Percentiles rank a stretch among this genome's conserved stretches.
Evolutionary conservation across 2,797 vertebrate genomes (phyloP).

Genomic region (Lepilemur septentrionalis): DNA sequence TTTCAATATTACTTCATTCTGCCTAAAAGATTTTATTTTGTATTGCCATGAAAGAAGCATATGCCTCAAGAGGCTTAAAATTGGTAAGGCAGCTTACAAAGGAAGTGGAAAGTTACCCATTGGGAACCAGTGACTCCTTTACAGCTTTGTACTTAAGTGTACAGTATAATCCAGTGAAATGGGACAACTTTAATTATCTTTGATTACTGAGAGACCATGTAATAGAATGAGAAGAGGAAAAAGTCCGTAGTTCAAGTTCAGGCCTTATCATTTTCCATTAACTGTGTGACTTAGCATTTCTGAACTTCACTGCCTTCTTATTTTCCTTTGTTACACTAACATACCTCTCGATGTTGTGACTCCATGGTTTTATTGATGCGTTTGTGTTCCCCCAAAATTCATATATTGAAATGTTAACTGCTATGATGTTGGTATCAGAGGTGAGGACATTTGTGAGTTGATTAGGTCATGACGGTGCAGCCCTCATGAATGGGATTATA

Average conservation of each 20-base stretch:
- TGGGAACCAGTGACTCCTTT: background rate
- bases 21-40: slow-evolving; percentile 30
- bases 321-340: background rate
- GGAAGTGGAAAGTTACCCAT: background rate
- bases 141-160: background rate
- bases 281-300: background rate
- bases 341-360: background rate
- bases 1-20: slow-evolving; percentile 35
- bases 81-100: background rate
- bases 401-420: background rate
- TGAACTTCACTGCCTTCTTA: background rate
- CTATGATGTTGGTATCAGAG: background rate
- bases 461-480: background rate
- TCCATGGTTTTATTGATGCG: background rate
- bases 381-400: background rate
- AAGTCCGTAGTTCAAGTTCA: background rate
- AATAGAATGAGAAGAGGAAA: background rate
- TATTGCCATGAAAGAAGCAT: slow-evolving; percentile 22
- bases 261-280: background rate
- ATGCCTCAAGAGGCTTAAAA: slow-evolving; percentile 13
- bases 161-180: background rate
- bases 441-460: background rate
- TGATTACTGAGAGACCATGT: background rate
- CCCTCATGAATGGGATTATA: background rate
- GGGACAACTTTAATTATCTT: background rate